phyloP scores from a whole-genome alignment of 2,797 vertebrate genomes.

The Spheniscus humboldti region DNA sequence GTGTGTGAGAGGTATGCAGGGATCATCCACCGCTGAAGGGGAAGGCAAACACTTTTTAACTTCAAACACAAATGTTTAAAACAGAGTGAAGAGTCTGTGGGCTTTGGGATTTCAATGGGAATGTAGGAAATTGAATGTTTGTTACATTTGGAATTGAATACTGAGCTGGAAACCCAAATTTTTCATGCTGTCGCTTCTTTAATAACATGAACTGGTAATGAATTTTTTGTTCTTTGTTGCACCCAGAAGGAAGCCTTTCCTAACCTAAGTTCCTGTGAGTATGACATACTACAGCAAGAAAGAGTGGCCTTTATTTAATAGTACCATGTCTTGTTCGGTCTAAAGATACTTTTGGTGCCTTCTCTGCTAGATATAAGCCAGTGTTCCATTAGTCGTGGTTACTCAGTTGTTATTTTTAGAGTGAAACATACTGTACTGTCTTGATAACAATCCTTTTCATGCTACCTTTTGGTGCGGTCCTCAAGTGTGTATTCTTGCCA shows the following conservation, averaged over 20 bases:
- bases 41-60: neutral
- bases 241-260: neutral
- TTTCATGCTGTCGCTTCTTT: neutral
- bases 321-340: neutral
- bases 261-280: neutral
- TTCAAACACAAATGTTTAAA: neutral
- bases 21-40: neutral
- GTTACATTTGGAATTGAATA: neutral
- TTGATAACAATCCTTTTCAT: neutral
- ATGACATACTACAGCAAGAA: neutral
- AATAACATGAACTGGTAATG: neutral
- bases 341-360: neutral
- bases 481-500: neutral
- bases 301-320: neutral
- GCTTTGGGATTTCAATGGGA: constrained; percentile 11
- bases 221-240: neutral
- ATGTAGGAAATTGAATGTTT: neutral
- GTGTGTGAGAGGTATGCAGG: neutral
- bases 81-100: neutral
- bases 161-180: neutral
- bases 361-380: neutral
- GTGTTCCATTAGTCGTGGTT: neutral
- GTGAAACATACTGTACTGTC: neutral
- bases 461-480: neutral
- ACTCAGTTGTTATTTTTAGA: neutral